A percentile compares a stretch with the other conserved stretches of the same genome.
These are phyloP conservation scores for Dolichoris vasculosae DNA, from an alignment of 1,140 invertebrate species.

Conservation along the genomic window DNA sequence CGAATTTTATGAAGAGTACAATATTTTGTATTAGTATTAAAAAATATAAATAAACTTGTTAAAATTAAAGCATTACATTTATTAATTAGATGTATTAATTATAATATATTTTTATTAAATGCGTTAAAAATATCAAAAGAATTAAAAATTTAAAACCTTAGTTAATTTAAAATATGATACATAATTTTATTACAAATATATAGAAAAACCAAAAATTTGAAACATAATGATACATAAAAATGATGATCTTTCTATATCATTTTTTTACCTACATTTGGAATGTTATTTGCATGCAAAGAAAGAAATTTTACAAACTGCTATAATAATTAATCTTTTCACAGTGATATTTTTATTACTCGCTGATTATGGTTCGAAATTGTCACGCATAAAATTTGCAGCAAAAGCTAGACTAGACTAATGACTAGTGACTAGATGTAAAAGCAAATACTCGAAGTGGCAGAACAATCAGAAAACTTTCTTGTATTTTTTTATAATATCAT, in stretches of 20 bases:
- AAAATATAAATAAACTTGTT: background rate
- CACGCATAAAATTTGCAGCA: conserved; percentile 32
- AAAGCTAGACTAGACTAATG: conserved; percentile 53
- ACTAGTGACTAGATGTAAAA: conserved; percentile 54
- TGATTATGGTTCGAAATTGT: conserved; percentile 36
- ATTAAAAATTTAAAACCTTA: conserved; percentile 2
- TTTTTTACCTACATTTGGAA: conserved; percentile 30
- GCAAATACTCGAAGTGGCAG: conserved; percentile 46
- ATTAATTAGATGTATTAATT: background rate
- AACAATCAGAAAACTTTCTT: conserved; percentile 5
- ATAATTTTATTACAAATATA: background rate
- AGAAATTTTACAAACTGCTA: background rate
- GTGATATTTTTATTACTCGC: background rate
- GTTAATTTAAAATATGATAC: background rate
- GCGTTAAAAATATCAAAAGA: background rate
- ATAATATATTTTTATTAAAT: background rate
- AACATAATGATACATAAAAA: background rate
- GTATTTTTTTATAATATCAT: conserved; percentile 9
- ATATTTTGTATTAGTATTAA: background rate
- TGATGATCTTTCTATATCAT: background rate
- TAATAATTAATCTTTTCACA: background rate
- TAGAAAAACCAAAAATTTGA: background rate
- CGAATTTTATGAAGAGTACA: background rate
- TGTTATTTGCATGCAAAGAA: conserved; percentile 28
- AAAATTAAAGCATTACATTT: background rate